Base-by-base conservation (phyloP, 1,140 invertebrate genomes). In the Whitmania pigra region DNA sequence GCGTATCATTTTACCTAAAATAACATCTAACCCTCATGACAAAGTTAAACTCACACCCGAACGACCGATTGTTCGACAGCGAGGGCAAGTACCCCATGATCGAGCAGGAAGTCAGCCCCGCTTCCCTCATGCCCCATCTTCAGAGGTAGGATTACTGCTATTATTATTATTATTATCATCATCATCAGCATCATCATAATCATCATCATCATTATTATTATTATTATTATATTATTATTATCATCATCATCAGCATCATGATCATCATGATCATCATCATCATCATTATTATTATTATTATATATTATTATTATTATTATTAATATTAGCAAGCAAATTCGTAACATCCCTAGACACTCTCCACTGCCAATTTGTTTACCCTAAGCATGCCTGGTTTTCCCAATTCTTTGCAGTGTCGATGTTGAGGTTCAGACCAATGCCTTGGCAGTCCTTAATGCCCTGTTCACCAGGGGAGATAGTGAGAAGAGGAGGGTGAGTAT, bases 401-500 rank as follows among this genome's bases (percentile, higher is more conserved):
- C 25, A 57, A 57, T 57, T 9, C 20, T 17, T 22, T 25, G 2
- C 53, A 70, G 69, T 70, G 9, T 13, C 13, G 53, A 49, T 20
- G 69, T 73, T 49, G 89, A 91, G 40, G 90, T 95, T 75, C 92
- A 94, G 77, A 92, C 94, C 80, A 94, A 94, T 84, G 88, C 91
- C 2, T 89, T 97, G 75, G 92, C 93, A 17, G 82, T 97, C 3
- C 90, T 97, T 49, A 97, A 97, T 85, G 92, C 93, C 20, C 84
- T 97, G 66, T 89, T 96, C 76, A 83, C 88, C 43, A 93, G 92
- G 84, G 91, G 92, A n/a, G 91, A 94, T 79, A 78, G 86, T 60
- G 79, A 83, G 0, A 91, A 92, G 77, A 85, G 88, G 69, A 88
- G 88, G 79, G 85, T 80, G 71, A 69, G 76, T 74, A 20, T 43